phyloP scores from a whole-genome alignment of 2,797 vertebrate species.

The Gallinago stenura region DNA sequence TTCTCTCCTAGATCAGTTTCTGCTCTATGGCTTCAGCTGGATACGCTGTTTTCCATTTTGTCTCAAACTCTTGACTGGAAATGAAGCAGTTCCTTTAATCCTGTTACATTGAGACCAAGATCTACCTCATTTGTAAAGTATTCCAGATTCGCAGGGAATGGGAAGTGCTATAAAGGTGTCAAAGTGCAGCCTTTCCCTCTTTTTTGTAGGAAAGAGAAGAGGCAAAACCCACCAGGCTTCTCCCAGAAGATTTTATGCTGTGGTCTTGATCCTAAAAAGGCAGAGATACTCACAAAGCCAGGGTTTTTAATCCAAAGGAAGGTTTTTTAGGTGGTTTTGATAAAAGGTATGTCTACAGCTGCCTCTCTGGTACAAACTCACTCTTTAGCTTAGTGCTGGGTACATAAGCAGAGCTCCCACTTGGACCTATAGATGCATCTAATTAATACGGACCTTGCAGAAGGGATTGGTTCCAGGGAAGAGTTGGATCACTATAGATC shows the following conservation, averaged over 20 bases:
- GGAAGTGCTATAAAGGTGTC: not conserved
- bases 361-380: not conserved
- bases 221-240: not conserved
- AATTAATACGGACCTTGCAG: not conserved
- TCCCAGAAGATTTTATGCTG: not conserved
- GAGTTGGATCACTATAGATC: not conserved
- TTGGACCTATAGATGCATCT: not conserved
- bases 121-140: not conserved
- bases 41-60: not conserved
- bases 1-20: not conserved
- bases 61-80: not conserved
- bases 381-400: not conserved
- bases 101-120: not conserved
- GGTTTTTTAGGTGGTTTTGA: not conserved
- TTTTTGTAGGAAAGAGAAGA: not conserved
- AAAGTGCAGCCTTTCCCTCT: not conserved
- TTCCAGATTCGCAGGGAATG: not conserved
- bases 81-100: conserved; percentile 21
- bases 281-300: not conserved
- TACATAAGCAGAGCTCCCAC: not conserved
- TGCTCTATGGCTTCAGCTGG: not conserved
- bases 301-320: not conserved
- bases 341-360: not conserved
- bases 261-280: not conserved
- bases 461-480: not conserved